Conservation (phyloP, 2,797 vertebrate genomes). For the Tauraco hartlaubi region DNA sequence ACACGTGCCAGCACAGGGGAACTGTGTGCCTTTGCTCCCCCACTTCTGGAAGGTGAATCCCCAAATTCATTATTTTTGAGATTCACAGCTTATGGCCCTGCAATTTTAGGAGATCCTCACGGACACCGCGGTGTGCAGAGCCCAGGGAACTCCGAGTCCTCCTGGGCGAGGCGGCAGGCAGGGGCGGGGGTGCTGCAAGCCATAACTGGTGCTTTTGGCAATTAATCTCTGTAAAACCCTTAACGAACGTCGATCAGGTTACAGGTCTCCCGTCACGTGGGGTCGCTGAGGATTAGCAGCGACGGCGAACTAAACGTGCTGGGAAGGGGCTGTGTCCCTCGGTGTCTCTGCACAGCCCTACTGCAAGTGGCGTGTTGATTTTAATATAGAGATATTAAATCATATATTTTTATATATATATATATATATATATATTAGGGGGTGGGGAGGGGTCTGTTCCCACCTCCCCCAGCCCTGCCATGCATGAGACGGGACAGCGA, state of each 20-base stretch:
- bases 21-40: not conserved
- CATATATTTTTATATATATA: not conserved
- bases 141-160: not conserved
- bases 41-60: not conserved
- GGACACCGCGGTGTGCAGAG: fast-evolving
- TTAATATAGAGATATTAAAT: fast-evolving
- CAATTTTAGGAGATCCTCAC: not conserved
- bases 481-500: fast-evolving
- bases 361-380: not conserved
- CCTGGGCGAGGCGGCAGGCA: not conserved
- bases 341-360: not conserved
- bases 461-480: not conserved
- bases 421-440: not conserved
- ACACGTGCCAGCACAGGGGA: fast-evolving
- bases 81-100: not conserved
- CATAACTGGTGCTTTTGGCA: not conserved
- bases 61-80: fast-evolving
- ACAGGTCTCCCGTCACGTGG: not conserved
- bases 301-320: not conserved
- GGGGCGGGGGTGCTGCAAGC: not conserved
- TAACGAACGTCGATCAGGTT: not conserved
- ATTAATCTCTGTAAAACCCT: not conserved
- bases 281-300: not conserved
- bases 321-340: not conserved
- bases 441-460: not conserved